phyloP scores from a whole-genome alignment of 1,140 invertebrate genomes.

The Glossosoma conforme region DNA sequence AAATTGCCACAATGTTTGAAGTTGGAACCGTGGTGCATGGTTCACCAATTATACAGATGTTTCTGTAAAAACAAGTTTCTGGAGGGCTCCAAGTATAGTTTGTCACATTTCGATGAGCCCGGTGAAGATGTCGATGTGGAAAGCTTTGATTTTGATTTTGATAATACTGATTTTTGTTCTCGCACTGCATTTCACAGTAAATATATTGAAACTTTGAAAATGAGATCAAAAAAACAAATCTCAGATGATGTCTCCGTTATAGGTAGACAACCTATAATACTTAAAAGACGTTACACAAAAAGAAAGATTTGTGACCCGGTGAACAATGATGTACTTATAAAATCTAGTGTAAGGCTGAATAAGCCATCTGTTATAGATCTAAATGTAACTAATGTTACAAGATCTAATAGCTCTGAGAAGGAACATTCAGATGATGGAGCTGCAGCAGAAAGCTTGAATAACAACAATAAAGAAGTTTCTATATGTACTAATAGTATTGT shows the following conservation, averaged over 20 bases:
- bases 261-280: too few species aligned
- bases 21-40: slow-evolving; percentile 37
- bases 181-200: neutral
- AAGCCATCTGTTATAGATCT: too few species aligned
- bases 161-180: neutral
- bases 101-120: neutral
- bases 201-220: neutral
- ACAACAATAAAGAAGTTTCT: too few species aligned
- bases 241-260: neutral
- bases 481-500: too few species aligned
- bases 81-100: neutral
- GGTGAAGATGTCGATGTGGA: neutral
- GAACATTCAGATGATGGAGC: too few species aligned
- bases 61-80: slow-evolving; percentile 32
- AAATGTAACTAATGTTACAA: too few species aligned
- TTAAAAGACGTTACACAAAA: too few species aligned
- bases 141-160: neutral
- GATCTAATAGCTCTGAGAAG: too few species aligned
- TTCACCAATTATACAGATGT: slow-evolving; percentile 37
- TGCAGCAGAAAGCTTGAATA: too few species aligned
- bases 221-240: neutral
- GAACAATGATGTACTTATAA: too few species aligned
- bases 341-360: neutral
- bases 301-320: too few species aligned
- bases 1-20: slow-evolving; percentile 30